phyloP scores from a whole-genome alignment of 2,113 vertebrate species.

The Poecile atricapillus region DNA sequence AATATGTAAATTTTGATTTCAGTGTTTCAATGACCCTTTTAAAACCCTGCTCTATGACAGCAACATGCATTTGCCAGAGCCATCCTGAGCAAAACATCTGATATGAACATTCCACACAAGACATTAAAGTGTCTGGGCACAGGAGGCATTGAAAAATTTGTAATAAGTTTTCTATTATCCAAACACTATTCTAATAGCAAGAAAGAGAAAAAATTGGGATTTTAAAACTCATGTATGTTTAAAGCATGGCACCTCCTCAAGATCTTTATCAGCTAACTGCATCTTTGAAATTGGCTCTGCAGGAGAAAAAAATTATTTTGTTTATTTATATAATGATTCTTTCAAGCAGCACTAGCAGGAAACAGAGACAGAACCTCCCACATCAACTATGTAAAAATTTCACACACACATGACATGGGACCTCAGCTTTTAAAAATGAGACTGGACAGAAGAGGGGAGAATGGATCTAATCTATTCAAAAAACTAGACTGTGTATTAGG shows the following conservation, averaged over 20 bases:
- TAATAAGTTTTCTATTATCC: background rate
- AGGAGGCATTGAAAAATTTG: background rate
- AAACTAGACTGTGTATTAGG: background rate
- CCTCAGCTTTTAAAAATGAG: background rate
- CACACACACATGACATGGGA: background rate
- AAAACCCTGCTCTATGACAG: background rate
- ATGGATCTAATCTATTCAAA: background rate
- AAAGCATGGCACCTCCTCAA: background rate
- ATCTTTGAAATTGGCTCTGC: background rate
- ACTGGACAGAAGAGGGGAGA: background rate
- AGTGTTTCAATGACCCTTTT: background rate
- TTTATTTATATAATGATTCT: background rate
- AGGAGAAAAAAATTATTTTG: background rate
- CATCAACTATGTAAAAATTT: background rate
- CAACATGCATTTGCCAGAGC: background rate
- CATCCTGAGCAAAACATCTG: background rate
- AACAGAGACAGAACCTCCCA: background rate
- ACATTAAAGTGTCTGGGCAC: background rate
- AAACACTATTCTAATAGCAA: background rate
- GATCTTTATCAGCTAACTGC: background rate
- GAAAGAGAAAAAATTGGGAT: accelerated
- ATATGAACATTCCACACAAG: background rate
- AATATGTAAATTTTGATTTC: background rate
- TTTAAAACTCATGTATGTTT: background rate
- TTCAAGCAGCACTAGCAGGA: background rate